Conservation (phyloP, 92 coral and sea anemone species). For the Nematostella vectensis region DNA sequence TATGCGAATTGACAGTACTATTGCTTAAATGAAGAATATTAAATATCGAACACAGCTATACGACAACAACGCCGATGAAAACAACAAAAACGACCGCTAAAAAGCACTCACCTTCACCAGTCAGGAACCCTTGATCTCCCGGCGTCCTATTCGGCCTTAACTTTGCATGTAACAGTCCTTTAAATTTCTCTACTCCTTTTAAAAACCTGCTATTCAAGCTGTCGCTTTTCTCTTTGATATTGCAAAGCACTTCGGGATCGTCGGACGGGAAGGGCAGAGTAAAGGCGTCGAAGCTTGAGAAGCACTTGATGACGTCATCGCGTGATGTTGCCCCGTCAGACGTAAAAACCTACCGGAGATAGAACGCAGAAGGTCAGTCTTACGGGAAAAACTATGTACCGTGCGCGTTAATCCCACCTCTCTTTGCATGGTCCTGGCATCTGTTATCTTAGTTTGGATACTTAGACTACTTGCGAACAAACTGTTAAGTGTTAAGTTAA, state of each 20-base stretch:
- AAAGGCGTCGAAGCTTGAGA: constrained; percentile 62
- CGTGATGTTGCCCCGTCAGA: too few relatives aligned
- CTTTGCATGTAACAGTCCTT: constrained; percentile 9
- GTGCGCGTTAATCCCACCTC: too few relatives aligned
- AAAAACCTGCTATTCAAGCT: constrained; percentile 17
- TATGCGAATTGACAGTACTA: background rate
- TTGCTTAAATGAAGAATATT: too few relatives aligned
- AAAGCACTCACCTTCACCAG: constrained; percentile 39
- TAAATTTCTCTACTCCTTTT: constrained; percentile 24
- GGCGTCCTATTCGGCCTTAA: constrained; percentile 34
- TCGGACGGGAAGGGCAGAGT: constrained; percentile 58
- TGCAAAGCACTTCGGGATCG: constrained; percentile 38
- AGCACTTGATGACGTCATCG: constrained; percentile 47
- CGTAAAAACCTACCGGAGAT: too few relatives aligned
- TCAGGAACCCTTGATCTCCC: constrained; percentile 26
- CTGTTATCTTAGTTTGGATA: too few relatives aligned
- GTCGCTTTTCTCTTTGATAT: constrained; percentile 14
- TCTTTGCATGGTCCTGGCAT: too few relatives aligned
- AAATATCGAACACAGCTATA: background rate
- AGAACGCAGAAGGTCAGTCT: too few relatives aligned
- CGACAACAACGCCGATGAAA: background rate
- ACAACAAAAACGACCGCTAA: background rate
- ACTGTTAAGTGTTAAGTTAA: too few relatives aligned
- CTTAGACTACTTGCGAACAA: too few relatives aligned
- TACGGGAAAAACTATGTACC: too few relatives aligned